Conservation (phyloP, 2,113 vertebrate species). For the Elephas maximus region DNA sequence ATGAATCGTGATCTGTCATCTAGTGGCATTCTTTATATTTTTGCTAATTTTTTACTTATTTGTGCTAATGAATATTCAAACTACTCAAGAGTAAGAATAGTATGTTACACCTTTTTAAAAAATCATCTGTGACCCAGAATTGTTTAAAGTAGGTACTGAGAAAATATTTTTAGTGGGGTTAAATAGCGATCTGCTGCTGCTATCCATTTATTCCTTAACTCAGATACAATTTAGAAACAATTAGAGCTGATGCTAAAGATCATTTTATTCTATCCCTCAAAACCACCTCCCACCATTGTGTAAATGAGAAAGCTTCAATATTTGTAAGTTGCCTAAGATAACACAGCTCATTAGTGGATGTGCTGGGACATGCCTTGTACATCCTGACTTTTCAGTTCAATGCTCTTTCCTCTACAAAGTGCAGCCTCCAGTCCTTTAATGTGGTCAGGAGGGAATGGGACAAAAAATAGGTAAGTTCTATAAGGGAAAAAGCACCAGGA, state of each 20-base stretch:
- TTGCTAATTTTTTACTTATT: background rate
- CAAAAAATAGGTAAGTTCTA: slow-evolving; percentile 37
- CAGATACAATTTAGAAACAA: slow-evolving; percentile 16
- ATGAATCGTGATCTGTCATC: background rate
- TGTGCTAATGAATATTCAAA: background rate
- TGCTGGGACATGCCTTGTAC: background rate
- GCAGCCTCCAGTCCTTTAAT: slow-evolving; percentile 17
- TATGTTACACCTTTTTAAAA: background rate
- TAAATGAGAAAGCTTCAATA: background rate
- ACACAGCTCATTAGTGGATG: slow-evolving; percentile 8
- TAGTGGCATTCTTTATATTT: background rate
- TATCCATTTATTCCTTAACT: slow-evolving; percentile 55
- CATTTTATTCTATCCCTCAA: background rate
- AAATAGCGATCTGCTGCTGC: background rate
- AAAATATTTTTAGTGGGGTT: slow-evolving; percentile 42
- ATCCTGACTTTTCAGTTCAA: slow-evolving; percentile 52
- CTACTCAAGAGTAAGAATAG: background rate
- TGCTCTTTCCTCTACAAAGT: slow-evolving; percentile 38
- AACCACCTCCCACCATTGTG: background rate
- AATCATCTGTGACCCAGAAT: background rate
- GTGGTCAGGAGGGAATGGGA: slow-evolving; percentile 43
- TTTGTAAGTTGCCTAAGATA: background rate
- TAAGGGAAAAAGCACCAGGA: background rate
- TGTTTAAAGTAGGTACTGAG: slow-evolving; percentile 25
- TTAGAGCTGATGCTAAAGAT: slow-evolving; percentile 1